phyloP scores from a whole-genome alignment of 2,888 invertebrate species.

The Acanthoscelides obtectus region DNA sequence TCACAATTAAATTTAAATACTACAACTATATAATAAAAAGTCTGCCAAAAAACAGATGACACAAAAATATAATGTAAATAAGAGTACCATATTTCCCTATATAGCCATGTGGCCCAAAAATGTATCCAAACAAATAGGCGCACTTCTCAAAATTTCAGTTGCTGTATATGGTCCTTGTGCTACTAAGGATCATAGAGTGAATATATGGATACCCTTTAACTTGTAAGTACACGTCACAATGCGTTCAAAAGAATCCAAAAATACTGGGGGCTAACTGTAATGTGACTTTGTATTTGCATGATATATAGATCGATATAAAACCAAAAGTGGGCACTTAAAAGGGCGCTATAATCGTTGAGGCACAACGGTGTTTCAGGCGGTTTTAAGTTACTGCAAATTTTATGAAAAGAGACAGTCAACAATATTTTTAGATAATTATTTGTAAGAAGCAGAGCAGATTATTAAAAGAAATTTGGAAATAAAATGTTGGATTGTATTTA shows the following conservation, averaged over 20 bases:
- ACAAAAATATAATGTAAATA: constrained; percentile 27
- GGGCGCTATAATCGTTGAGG: not conserved
- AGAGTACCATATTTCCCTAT: not conserved
- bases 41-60: constrained; percentile 26
- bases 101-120: too few relatives aligned
- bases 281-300: not conserved
- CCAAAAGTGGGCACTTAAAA: not conserved
- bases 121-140: too few relatives aligned
- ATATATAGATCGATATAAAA: not conserved
- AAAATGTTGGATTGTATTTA: too few relatives aligned
- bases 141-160: too few relatives aligned
- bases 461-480: too few relatives aligned
- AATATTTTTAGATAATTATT: too few relatives aligned
- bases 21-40: constrained; percentile 20
- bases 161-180: not conserved
- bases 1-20: not conserved
- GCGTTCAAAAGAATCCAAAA: not conserved
- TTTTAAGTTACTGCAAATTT: not conserved
- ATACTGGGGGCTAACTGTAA: not conserved
- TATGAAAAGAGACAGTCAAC: too few relatives aligned
- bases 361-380: not conserved
- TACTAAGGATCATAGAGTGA: not conserved
- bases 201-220: not conserved
- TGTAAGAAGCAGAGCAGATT: too few relatives aligned
- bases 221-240: not conserved